Base-by-base conservation (phyloP, 1,140 invertebrate genomes). In the Pantala flavescens region DNA sequence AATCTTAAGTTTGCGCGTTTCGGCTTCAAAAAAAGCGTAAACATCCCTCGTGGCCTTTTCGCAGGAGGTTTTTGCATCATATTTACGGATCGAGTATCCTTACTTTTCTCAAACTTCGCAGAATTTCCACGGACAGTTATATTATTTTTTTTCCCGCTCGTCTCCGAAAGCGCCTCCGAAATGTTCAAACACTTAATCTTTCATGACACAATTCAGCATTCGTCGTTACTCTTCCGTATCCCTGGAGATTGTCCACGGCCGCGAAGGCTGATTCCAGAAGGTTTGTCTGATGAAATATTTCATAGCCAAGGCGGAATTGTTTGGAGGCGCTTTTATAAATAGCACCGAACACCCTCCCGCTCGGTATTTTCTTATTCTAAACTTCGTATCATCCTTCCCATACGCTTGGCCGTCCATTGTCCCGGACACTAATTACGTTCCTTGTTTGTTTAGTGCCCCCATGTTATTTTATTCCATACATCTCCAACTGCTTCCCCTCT, bases 381-480 rank as follows among this genome's bases (percentile, higher is more conserved):
- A 63, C 14, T 12, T 21, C 49, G 16, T 63, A 16, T 63, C 49
- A 63, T 63, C n/a, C 49, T 21, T 63, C 49, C 49, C 49, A 63
- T 21, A 63, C 49, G 49, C 49, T 21, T 19, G 49, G 49, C 49
- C 49, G 49, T 63, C 49, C 49, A 63, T 63, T 63, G 49, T 63
- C 49, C 49, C 2, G 49, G 3, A 63, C 49, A 7, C 49, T 63
- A 63, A 63, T 63, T 63, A 63, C 49, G 49, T 12, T 63, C 12
- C 49, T 63, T 63, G 49, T 63, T 63, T 63, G 49, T 63, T 63
- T 63, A 63, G 49, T 63, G 49, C 49, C 49, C 49, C 49, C 49
- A 63, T 63, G 49, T 63, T 63, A 63, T 63, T 63, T 63, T 63
- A 63, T 63, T 63, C 49, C 49, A 63, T 63, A 63, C 49, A 63